Base-by-base conservation (phyloP, 2,888 invertebrate genomes). In the Protonemura montana region DNA sequence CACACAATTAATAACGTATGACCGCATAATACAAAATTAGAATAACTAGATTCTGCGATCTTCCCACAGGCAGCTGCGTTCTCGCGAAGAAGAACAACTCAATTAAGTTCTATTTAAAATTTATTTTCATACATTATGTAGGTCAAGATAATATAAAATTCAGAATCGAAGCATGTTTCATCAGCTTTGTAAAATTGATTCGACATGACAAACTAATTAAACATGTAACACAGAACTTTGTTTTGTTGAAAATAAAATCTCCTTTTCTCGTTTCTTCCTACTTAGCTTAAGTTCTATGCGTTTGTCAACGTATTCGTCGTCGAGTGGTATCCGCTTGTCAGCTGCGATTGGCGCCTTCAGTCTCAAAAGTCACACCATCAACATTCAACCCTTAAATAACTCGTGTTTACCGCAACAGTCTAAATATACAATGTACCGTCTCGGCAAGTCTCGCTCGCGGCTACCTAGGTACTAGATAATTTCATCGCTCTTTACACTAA, bases 61-160 rank as follows among this genome's bases (percentile, higher is more conserved):
- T 59, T 59, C 7, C 59, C 1, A 3, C 13, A 21, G 59, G 59
- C 16, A 3, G 2, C 21, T 59, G 59, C 21, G 92, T 92, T 92
- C 59, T 59, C 59, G 59, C 13, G 28, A 85, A 85, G 76, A 85
- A 85, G 30, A 78, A 77, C 41, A 42, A 80, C 76, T 59, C 42
- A 82, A 81, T 78, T 35, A 84, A 27, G 35, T 85, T 29, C 78
- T 85, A 80, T 85, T 85, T 85, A 77, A 85, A 85, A 35, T 85
- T 41, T 80, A 78, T 86, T 86, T 82, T 80, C 86, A 80, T 30
- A 82, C 59, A 41, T 59, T 59, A 59, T 78, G 80, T 25, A 86
- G 78, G 82, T 82, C 42, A 86, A 86, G 82, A 41, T 82, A 82
- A 80, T 82, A 82, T 82, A 86, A 80, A 86, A 82, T 82, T 30